Evolutionary conservation across 2,113 vertebrate species (phyloP), one percentile per base, ranked within the genome.

Genomic region (Perca flavescens): DNA sequence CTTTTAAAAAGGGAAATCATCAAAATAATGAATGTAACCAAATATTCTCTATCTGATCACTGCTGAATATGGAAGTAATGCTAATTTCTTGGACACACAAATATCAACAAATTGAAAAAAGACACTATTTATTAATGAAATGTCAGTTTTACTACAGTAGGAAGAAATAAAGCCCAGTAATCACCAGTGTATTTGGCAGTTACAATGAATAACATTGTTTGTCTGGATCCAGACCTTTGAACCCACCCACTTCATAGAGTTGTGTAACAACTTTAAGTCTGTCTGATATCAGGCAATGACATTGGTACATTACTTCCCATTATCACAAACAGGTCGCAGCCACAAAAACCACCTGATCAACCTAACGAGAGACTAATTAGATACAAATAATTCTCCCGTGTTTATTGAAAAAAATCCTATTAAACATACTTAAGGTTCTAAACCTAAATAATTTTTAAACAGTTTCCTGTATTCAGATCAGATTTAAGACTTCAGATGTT

Each of bases 111-210:
- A 31, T 78, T 16, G 52, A 88, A 84, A 79, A 86, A 86, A 77
- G 36, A 87, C 43, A 86, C 14, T 19, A 13, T 92, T 93, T 93
- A 91, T 92, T 93, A 21, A 76, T 79, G 65, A 91, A 89, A 86
- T 85, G 79, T 91, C 81, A 82, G 79, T 76, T 83, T 81, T 60
- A 80, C 74, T 74, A 79, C 58, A 19, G 13, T 49, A 76, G 25
- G 25, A 80, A 74, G 54, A 60, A 68, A 62, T 52, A 53, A 90
- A 82, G 80, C 84, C 82, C 83, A 53, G 78, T 78, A 72, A 77
- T 76, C 28, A 82, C 25, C 53, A 66, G 22, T 36, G 43, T 66
- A 81, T 86, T 88, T 89, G 85, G 85, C 85, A 88, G 62, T 70
- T 77, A 80, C 62, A 79, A 66, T 70, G n/a, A 82, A 85, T 73